These are phyloP conservation scores for Carduelis carduelis DNA, from an alignment of 2,797 vertebrate genomes.

Conservation along the genomic window DNA sequence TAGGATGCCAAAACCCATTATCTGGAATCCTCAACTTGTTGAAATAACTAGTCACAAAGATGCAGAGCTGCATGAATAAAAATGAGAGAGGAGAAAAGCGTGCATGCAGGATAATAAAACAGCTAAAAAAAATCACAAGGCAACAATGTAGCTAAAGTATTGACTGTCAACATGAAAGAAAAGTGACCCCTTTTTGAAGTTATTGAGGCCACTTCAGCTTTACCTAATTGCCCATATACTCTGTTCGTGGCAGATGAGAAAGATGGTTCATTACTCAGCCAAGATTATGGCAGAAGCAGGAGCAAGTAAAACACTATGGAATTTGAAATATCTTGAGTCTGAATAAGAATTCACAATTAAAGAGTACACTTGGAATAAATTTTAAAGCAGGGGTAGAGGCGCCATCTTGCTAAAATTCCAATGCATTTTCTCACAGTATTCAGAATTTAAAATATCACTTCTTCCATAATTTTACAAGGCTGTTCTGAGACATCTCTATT, in stretches of 20 bases:
- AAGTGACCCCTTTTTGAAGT: neutral
- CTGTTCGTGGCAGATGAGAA: neutral
- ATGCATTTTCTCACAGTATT: neutral
- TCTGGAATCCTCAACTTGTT: neutral
- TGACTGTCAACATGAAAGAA: neutral
- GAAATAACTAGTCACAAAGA: neutral
- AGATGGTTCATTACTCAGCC: neutral
- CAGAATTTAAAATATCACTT: neutral
- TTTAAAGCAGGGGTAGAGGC: neutral
- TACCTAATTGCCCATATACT: neutral
- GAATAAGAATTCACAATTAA: neutral
- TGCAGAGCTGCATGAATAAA: neutral
- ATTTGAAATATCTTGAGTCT: neutral
- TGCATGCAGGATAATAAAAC: neutral
- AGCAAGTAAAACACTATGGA: neutral
- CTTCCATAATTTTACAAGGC: neutral
- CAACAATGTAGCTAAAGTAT: neutral
- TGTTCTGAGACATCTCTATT: neutral
- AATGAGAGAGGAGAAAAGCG: neutral
- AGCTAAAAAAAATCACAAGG: neutral
- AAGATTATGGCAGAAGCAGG: neutral
- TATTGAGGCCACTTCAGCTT: neutral
- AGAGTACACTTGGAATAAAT: neutral
- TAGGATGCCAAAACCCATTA: neutral
- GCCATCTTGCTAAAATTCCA: neutral